These are phyloP conservation scores for Gymnarchus niloticus DNA, from an alignment of 2,113 vertebrate genomes.

Conservation along the genomic window DNA sequence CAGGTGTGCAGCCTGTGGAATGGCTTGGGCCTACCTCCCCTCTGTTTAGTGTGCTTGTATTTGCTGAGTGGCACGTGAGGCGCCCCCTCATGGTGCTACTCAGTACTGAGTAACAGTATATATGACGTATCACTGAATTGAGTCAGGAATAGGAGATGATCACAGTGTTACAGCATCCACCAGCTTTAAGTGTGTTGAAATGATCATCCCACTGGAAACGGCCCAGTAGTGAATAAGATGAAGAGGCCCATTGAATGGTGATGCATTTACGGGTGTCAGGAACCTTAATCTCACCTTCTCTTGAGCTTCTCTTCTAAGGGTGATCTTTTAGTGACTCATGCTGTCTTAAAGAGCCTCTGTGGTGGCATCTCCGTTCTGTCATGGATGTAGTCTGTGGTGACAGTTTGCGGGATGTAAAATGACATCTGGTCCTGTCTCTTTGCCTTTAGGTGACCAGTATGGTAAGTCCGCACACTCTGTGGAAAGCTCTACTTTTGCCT, in stretches of 20 bases:
- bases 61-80: background rate
- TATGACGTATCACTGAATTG: no score
- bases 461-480: conserved; percentile 68
- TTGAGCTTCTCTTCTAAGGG: background rate
- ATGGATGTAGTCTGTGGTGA: background rate
- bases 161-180: background rate
- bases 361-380: background rate
- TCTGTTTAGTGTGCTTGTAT: background rate
- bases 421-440: conserved; percentile 61
- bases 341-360: background rate
- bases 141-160: no score
- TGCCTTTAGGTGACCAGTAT: conserved; percentile 84
- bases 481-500: conserved; percentile 65
- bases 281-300: background rate
- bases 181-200: background rate
- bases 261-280: background rate
- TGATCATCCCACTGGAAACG: background rate
- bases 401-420: conserved; percentile 36
- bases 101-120: background rate
- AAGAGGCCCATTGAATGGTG: no score
- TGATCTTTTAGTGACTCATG: background rate
- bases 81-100: background rate
- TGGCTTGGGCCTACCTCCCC: background rate
- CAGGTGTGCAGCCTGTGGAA: background rate
- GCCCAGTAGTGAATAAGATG: no score